These are phyloP conservation scores for Lucilia cuprina DNA, from an alignment of 1,140 invertebrate species.

Conservation along the genomic window DNA sequence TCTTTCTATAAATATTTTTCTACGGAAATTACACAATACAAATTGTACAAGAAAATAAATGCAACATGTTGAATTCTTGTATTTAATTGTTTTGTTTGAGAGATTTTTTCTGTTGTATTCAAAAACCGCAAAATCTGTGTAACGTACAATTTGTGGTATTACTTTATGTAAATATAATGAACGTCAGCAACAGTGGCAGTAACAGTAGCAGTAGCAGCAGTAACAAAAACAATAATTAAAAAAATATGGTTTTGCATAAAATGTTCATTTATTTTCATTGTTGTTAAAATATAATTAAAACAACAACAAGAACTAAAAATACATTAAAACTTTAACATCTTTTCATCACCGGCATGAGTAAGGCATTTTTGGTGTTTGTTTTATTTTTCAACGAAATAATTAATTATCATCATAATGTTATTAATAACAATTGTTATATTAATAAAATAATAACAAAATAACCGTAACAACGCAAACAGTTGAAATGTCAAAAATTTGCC, in stretches of 20 bases:
- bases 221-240: neutral
- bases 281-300: neutral
- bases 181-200: neutral
- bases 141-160: constrained; percentile 1
- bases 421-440: neutral
- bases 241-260: neutral
- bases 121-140: neutral
- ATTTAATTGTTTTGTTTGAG: neutral
- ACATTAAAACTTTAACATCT: neutral
- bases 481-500: neutral
- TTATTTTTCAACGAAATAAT: neutral
- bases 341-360: neutral
- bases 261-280: neutral
- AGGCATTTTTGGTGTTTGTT: neutral
- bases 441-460: neutral
- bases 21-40: neutral
- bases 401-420: neutral
- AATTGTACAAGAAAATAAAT: neutral
- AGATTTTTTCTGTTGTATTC: neutral
- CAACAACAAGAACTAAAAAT: neutral
- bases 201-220: neutral
- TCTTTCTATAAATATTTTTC: neutral
- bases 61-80: neutral
- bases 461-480: neutral
- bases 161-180: neutral